These are phyloP conservation scores for Montipora sp. DNA, from an alignment of 64 coral and sea anemone species.

Conservation along the genomic window DNA sequence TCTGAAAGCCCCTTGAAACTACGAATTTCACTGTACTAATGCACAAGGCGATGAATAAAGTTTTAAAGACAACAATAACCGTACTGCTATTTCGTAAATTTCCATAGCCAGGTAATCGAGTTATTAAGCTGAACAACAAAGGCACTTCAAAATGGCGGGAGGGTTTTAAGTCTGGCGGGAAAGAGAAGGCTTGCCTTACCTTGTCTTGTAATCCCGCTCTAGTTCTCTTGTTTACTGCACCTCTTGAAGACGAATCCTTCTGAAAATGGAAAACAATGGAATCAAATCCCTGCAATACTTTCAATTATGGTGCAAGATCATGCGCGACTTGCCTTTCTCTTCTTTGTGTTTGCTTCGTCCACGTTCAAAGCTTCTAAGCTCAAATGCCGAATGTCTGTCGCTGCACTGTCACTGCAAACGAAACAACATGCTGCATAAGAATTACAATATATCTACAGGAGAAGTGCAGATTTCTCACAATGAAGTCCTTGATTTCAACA, in stretches of 20 bases:
- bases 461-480: background rate
- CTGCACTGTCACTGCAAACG: constrained; percentile 28
- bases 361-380: background rate
- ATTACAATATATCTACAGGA: background rate
- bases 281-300: background rate
- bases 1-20: background rate
- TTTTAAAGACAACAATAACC: background rate
- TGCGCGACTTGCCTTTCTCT: constrained; percentile 26
- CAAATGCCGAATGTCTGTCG: constrained; percentile 36
- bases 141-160: constrained; percentile 54
- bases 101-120: background rate
- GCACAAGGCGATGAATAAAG: background rate
- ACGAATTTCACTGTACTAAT: background rate
- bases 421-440: background rate
- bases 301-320: background rate
- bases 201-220: constrained; percentile 40
- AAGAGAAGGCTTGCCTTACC: constrained; percentile 32
- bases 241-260: constrained; percentile 34
- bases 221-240: constrained; percentile 31
- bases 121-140: constrained; percentile 13
- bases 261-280: background rate
- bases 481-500: background rate
- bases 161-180: constrained; percentile 1
- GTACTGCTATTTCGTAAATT: background rate
- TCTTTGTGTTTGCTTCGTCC: constrained; percentile 13